phyloP scores from a whole-genome alignment of 2,113 vertebrate species.

The Atrichornis clamosus region DNA sequence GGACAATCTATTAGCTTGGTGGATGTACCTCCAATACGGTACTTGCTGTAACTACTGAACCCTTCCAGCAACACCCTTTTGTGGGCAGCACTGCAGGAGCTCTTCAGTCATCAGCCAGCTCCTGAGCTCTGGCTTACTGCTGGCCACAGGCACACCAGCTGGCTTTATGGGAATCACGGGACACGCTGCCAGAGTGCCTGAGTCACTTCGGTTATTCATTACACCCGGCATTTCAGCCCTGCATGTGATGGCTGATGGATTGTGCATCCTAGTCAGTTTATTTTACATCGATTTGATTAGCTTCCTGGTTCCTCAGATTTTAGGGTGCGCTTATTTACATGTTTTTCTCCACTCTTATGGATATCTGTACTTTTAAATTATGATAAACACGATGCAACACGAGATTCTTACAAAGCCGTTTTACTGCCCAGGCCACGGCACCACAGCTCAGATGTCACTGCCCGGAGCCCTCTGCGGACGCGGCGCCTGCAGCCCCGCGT shows the following conservation, averaged over 20 bases:
- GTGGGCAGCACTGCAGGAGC: background rate
- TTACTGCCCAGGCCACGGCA: fast-evolving
- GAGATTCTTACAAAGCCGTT: fast-evolving
- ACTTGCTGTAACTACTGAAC: background rate
- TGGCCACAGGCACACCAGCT: background rate
- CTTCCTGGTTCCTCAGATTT: background rate
- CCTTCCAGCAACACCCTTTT: background rate
- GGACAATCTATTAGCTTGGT: background rate
- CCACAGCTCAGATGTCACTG: background rate
- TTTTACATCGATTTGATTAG: background rate
- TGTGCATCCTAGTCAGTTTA: background rate
- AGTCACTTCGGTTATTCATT: background rate
- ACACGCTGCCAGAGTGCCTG: background rate
- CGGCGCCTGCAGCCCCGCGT: background rate
- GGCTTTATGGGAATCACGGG: background rate
- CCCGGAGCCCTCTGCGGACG: background rate
- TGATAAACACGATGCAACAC: background rate
- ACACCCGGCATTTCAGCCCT: background rate
- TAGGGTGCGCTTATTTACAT: background rate
- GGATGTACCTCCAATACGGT: background rate
- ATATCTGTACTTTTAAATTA: background rate
- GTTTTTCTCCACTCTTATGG: background rate
- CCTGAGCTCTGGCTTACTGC: background rate
- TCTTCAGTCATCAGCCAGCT: background rate
- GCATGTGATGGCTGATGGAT: background rate